phyloP scores from a whole-genome alignment of 2,888 invertebrate species.

The Xylota sylvarum region DNA sequence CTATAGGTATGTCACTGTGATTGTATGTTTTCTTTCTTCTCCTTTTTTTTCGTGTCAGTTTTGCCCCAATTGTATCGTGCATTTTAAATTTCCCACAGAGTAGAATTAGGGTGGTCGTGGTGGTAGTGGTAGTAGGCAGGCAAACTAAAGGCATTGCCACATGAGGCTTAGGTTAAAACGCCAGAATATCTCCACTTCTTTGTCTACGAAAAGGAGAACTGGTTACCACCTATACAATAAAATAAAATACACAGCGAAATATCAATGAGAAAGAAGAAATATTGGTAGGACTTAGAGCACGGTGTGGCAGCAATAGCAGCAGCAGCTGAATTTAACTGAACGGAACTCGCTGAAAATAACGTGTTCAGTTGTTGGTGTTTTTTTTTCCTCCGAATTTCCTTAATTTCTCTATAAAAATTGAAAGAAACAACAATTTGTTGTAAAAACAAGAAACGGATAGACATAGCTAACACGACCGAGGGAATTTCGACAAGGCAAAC shows the following conservation, averaged over 20 bases:
- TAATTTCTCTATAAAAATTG: slow-evolving; percentile 62
- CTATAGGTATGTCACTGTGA: slow-evolving; percentile 48
- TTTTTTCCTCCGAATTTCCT: slow-evolving; percentile 56
- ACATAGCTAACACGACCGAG: neutral
- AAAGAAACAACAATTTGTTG: slow-evolving; percentile 59
- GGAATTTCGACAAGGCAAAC: neutral
- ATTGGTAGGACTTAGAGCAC: slow-evolving; percentile 37
- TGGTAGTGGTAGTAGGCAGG: slow-evolving; percentile 22
- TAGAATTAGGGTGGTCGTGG: slow-evolving; percentile 16
- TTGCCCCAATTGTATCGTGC: slow-evolving; percentile 75
- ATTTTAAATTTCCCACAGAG: slow-evolving; percentile 70
- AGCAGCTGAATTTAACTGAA: slow-evolving; percentile 40
- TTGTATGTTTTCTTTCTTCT: slow-evolving; percentile 20
- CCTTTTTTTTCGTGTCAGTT: slow-evolving; percentile 52
- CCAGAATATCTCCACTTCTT: slow-evolving; percentile 25
- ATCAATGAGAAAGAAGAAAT: slow-evolving; percentile 51
- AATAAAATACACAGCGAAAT: slow-evolving; percentile 49
- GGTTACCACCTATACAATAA: slow-evolving; percentile 33
- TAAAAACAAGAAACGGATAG: slow-evolving; percentile 52
- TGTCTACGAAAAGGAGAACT: neutral
- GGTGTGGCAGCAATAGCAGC: slow-evolving; percentile 8
- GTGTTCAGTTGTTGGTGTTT: slow-evolving; percentile 16
- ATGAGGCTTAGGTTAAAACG: slow-evolving; percentile 50
- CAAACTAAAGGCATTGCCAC: slow-evolving; percentile 58
- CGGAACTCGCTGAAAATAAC: slow-evolving; percentile 50